phyloP scores from a whole-genome alignment of 1,140 invertebrate species.

The Drosophila albomicans region DNA sequence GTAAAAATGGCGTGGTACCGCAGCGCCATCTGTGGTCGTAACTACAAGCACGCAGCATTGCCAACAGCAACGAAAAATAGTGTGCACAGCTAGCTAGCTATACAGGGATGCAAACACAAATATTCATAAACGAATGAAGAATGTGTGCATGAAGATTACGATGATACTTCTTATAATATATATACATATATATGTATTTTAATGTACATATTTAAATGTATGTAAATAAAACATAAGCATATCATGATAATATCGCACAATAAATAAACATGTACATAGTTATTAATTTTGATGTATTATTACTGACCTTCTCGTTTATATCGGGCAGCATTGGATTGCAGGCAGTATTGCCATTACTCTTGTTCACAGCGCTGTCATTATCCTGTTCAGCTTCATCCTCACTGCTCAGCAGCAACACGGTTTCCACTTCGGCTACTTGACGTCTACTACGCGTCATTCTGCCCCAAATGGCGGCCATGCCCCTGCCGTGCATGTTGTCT shows the following conservation, averaged over 20 bases:
- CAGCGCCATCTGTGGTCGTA: conserved; percentile 34
- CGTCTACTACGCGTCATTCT: conserved; percentile 37
- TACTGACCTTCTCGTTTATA: conserved; percentile 74
- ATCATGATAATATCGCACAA: background rate
- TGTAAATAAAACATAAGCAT: too few relatives aligned
- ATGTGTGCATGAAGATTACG: too few relatives aligned
- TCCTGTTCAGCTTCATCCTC: conserved; percentile 86
- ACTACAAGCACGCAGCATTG: conserved; percentile 31
- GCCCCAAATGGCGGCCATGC: conserved; percentile 65
- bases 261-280: too few relatives aligned
- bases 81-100: conserved; percentile 1
- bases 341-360: conserved; percentile 49
- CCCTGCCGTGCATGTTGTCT: conserved; percentile 41
- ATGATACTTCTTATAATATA: background rate
- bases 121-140: background rate
- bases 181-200: too few relatives aligned
- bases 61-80: conserved; percentile 37
- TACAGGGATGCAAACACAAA: conserved; percentile 25
- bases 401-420: background rate
- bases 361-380: conserved; percentile 43
- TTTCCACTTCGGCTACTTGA: conserved; percentile 5
- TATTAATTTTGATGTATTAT: background rate
- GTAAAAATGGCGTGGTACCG: conserved; percentile 54
- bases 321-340: conserved; percentile 72
- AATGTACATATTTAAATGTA: background rate